These are phyloP conservation scores for Uria aalge DNA, from an alignment of 2,113 vertebrate species.

Conservation along the genomic window DNA sequence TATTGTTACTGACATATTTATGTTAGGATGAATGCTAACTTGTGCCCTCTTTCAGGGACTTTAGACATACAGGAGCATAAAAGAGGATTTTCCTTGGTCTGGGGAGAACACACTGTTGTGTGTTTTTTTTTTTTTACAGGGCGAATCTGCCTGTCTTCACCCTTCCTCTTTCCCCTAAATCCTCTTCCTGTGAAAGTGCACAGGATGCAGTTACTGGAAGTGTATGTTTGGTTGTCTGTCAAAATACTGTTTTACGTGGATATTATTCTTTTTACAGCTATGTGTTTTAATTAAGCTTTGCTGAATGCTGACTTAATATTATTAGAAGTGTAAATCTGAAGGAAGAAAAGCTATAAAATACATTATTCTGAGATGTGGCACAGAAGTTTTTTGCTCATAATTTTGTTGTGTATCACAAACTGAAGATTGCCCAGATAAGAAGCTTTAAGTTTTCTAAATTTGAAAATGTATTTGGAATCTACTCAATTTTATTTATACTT, in stretches of 20 bases:
- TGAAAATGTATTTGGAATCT: background rate
- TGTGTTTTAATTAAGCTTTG: background rate
- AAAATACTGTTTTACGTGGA: background rate
- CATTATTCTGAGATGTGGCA: background rate
- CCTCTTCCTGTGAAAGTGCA: background rate
- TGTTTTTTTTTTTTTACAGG: background rate
- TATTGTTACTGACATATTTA: background rate
- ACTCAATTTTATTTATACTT: background rate
- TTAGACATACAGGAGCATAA: background rate
- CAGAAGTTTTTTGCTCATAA: background rate
- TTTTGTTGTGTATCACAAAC: background rate
- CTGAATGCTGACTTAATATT: background rate
- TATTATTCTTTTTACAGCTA: background rate
- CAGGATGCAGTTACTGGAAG: background rate
- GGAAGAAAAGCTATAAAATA: background rate
- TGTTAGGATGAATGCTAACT: background rate
- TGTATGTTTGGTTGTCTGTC: background rate
- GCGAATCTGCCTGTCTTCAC: background rate
- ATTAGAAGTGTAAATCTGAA: background rate
- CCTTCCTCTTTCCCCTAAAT: background rate
- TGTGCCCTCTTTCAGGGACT: background rate
- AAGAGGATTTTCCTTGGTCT: background rate
- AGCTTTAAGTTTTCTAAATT: background rate
- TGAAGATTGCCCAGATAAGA: background rate
- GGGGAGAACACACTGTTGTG: background rate